Conservation (phyloP, 2,888 invertebrate genomes). For the Mythimna albipuncta region DNA sequence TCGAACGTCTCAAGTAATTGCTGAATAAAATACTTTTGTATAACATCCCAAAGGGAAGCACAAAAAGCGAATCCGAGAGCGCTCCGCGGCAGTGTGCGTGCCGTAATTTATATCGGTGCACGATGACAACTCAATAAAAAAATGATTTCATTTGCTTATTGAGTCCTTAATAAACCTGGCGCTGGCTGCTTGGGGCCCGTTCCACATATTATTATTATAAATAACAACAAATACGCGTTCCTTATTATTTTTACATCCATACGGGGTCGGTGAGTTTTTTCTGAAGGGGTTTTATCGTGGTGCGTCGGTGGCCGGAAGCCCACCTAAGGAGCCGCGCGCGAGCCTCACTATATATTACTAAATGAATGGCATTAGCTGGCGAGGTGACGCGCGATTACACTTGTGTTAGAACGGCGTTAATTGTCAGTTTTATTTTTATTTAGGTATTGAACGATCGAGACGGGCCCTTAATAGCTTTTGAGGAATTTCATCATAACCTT, state of each 20-base stretch:
- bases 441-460: slow-evolving; percentile 71
- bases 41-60: slow-evolving; percentile 87
- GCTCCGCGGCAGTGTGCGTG: slow-evolving; percentile 78
- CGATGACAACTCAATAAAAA: slow-evolving; percentile 91
- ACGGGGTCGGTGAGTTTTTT: slow-evolving; percentile 71
- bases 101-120: slow-evolving; percentile 88
- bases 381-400: slow-evolving; percentile 76
- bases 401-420: slow-evolving; percentile 75
- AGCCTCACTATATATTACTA: slow-evolving; percentile 69
- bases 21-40: slow-evolving; percentile 90
- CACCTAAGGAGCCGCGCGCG: slow-evolving; percentile 79
- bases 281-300: slow-evolving; percentile 68
- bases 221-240: slow-evolving; percentile 83
- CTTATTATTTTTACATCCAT: slow-evolving; percentile 80
- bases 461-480: slow-evolving; percentile 74
- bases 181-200: slow-evolving; percentile 76
- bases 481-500: slow-evolving; percentile 78
- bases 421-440: slow-evolving; percentile 75
- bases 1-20: slow-evolving; percentile 90
- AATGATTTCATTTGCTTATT: slow-evolving; percentile 91
- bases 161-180: slow-evolving; percentile 89
- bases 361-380: slow-evolving; percentile 72
- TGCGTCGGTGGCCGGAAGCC: slow-evolving; percentile 73
- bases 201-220: slow-evolving; percentile 85
- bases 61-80: slow-evolving; percentile 82